Evolutionary conservation across 2,113 vertebrate genomes (phyloP).

Genomic region (Aegypius monachus): DNA sequence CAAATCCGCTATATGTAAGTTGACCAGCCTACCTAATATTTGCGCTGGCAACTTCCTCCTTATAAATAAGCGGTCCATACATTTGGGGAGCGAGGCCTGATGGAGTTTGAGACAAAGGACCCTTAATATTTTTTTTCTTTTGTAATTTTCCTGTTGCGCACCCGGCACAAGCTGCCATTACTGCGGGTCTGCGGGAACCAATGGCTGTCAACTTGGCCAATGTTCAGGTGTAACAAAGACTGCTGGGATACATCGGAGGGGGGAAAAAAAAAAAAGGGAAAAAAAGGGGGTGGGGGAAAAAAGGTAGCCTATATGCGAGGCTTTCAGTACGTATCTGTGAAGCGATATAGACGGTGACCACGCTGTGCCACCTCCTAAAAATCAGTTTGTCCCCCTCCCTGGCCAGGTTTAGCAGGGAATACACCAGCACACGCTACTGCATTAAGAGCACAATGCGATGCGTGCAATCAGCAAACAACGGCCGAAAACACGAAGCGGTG

Average conservation of each 20-base stretch:
- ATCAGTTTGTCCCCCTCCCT: neutral
- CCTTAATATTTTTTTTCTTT: constrained; percentile 54
- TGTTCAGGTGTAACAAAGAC: constrained; percentile 67
- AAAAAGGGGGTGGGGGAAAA: neutral
- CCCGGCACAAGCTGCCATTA: constrained; percentile 67
- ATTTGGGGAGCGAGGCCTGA: constrained; percentile 23
- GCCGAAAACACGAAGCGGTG: neutral
- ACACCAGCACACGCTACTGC: neutral
- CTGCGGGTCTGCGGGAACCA: constrained; percentile 59
- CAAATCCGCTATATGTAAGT: constrained; percentile 66
- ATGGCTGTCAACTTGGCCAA: constrained; percentile 68
- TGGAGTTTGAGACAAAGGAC: constrained; percentile 66
- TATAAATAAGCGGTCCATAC: constrained; percentile 39
- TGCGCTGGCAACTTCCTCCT: constrained; percentile 38
- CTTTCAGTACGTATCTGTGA: neutral
- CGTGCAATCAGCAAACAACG: constrained; percentile 3
- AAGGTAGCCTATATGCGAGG: constrained; percentile 13
- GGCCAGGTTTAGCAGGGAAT: neutral
- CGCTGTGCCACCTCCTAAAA: neutral
- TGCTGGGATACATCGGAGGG: constrained; percentile 66
- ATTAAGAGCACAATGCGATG: neutral
- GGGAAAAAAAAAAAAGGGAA: neutral
- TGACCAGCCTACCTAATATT: constrained; percentile 72
- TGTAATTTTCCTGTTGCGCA: constrained; percentile 51
- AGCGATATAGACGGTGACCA: neutral